These are phyloP conservation scores for Drosophila persimilis DNA, from an alignment of 1,140 invertebrate genomes.

Conservation along the genomic window DNA sequence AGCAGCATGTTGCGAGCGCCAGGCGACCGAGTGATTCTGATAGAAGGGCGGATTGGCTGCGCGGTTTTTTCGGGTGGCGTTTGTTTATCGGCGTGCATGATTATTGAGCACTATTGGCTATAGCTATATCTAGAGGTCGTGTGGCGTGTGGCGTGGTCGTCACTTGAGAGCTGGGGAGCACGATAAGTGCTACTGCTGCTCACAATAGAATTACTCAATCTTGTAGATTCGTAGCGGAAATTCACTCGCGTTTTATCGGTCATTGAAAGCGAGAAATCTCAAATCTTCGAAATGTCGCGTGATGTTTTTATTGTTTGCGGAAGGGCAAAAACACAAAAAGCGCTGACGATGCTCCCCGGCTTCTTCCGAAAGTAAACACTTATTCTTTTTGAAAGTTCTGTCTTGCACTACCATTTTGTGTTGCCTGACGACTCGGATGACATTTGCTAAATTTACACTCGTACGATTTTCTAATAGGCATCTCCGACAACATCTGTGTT, in stretches of 20 bases:
- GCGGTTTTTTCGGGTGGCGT: constrained; percentile 4
- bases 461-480: constrained; percentile 70
- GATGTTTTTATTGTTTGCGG: no score
- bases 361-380: not conserved
- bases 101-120: constrained; percentile 3
- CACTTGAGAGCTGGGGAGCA: constrained; percentile 19
- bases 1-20: constrained; percentile 40
- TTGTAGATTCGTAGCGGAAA: no score
- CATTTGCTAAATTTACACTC: constrained; percentile 65
- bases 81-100: constrained; percentile 22
- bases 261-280: no score
- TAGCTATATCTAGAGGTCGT: constrained; percentile 31
- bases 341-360: no score
- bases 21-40: constrained; percentile 25
- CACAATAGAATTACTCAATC: no score
- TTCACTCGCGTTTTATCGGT: no score
- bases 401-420: constrained; percentile 23
- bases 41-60: constrained; percentile 13
- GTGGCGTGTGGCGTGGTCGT: constrained; percentile 48
- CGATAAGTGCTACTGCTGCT: constrained; percentile 33
- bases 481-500: constrained; percentile 25
- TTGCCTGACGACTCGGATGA: constrained; percentile 42
- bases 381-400: not conserved
- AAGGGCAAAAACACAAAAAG: no score
- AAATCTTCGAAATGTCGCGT: no score